Evolutionary conservation across 2,888 invertebrate species (phyloP), one percentile per base, ranked within the genome.

Genomic region (Leptothorax acervorum): DNA sequence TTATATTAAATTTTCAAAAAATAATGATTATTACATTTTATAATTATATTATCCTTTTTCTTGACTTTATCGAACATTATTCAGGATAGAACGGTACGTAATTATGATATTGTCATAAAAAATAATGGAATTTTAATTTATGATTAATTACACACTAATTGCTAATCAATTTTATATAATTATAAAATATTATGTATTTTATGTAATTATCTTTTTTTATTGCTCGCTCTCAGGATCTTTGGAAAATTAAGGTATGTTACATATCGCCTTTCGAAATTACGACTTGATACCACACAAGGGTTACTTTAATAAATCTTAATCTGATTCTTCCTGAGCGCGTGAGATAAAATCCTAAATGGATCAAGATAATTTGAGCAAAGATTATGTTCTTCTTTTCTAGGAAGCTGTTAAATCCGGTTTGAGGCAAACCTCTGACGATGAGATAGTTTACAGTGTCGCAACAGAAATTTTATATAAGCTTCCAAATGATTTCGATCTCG

Each of bases 361-460:
- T 18, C 1, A 51, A 39, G 0, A 18, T 28, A 15, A 71, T 39
- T 60, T 31, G 6, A 62, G 5, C 11, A 57, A 82, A 57, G 15
- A 68, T 68, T 48, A 48, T 53, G 18, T 12, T 42, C 28, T 11
- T 48, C 28, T 55, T 11, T 48, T 15, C n/a, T 90, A 97, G 97
- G 97, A 97, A 92, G 96, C 97, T 3, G 95, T 96, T 90, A 95
- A 96, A 1, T 95, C 96, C 0, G 96, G 96, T 28, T 96, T 96
- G 3, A 96, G 95, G 0, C 96, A 96, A 5, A 96, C 96, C 86
- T 97, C 98, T 0, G 96, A 97, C 0, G 98, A 99, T 91, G 97
- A 98, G 90, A 96, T 97, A 63, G 97, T 98, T 0, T 96, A 96
- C 94, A 97, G 96, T 75, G 97, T 98, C 0, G 97, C 98, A 0